phyloP scores from a whole-genome alignment of 1,140 invertebrate genomes.

The Apis cerana region DNA sequence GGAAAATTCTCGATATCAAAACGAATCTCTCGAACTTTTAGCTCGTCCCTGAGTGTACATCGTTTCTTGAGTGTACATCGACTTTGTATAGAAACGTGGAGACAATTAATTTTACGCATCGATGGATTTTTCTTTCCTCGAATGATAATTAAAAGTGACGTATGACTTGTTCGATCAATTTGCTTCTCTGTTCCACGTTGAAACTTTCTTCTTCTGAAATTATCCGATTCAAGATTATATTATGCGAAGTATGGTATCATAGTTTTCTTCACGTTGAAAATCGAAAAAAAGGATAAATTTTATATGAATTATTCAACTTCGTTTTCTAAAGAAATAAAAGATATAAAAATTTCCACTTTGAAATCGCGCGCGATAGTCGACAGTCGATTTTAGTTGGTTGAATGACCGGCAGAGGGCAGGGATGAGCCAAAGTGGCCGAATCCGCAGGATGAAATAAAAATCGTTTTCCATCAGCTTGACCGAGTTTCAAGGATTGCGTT shows the following conservation, averaged over 20 bases:
- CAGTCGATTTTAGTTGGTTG: not conserved
- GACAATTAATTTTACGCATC: constrained; percentile 26
- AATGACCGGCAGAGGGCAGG: not conserved
- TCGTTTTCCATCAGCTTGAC: constrained; percentile 15
- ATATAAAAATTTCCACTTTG: not conserved
- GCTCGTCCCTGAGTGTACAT: not conserved
- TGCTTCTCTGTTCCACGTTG: not conserved
- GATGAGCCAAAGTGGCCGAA: not conserved
- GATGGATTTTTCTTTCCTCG: not conserved
- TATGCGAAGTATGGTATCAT: rapidly evolving
- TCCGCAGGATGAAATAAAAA: not conserved
- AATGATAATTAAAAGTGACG: constrained; percentile 9
- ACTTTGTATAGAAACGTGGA: not conserved
- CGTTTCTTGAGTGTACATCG: not conserved
- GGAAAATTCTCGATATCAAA: not conserved
- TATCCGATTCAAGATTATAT: not conserved
- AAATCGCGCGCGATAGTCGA: not conserved
- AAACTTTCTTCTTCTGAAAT: not conserved
- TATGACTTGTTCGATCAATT: not conserved
- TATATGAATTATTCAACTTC: no score
- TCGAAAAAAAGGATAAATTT: no score
- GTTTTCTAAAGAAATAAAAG: no score
- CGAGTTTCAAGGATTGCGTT: not conserved
- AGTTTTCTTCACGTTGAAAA: not conserved
- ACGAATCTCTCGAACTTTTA: not conserved